phyloP scores from a whole-genome alignment of 2,797 vertebrate genomes.

The Siniperca obscura region DNA sequence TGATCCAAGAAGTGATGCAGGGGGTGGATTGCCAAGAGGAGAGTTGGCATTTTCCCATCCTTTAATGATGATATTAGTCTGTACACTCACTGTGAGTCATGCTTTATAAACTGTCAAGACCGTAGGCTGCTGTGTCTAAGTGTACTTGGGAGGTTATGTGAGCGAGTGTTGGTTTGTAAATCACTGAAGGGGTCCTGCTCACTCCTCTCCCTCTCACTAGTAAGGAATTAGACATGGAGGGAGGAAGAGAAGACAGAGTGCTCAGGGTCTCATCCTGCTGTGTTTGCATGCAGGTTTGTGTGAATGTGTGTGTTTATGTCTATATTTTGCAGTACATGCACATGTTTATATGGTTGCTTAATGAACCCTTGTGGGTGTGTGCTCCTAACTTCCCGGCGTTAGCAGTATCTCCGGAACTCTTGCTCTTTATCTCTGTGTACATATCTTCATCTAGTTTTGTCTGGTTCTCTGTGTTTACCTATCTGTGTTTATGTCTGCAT shows the following conservation, averaged over 20 bases:
- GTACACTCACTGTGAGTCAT: slow-evolving; percentile 66
- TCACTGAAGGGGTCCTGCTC: slow-evolving; percentile 65
- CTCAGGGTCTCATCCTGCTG: slow-evolving; percentile 44
- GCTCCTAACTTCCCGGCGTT: slow-evolving; percentile 62
- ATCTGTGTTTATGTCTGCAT: slow-evolving; percentile 70
- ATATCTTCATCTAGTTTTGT: slow-evolving; percentile 66
- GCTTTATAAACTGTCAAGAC: slow-evolving; percentile 59
- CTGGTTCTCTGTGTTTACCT: slow-evolving; percentile 46
- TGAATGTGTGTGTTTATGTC: slow-evolving; percentile 56
- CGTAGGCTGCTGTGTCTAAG: slow-evolving; percentile 49
- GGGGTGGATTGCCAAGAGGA: slow-evolving; percentile 53
- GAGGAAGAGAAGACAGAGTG: slow-evolving; percentile 19
- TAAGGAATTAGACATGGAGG: slow-evolving; percentile 63
- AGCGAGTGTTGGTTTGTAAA: slow-evolving; percentile 54
- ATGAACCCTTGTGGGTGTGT: slow-evolving; percentile 66
- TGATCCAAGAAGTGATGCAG: slow-evolving; percentile 62
- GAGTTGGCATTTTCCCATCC: slow-evolving; percentile 43
- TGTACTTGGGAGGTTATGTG: slow-evolving; percentile 46
- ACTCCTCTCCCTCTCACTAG: slow-evolving; percentile 55
- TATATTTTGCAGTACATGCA: slow-evolving; percentile 27
- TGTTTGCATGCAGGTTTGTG: slow-evolving; percentile 50
- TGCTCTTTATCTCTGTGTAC: slow-evolving; percentile 60
- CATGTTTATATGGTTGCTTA: slow-evolving; percentile 63
- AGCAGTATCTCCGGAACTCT: slow-evolving; percentile 46
- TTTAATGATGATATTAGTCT: slow-evolving; percentile 41